Base-by-base conservation (phyloP, 2,113 vertebrate genomes). In the Gymnarchus niloticus region DNA sequence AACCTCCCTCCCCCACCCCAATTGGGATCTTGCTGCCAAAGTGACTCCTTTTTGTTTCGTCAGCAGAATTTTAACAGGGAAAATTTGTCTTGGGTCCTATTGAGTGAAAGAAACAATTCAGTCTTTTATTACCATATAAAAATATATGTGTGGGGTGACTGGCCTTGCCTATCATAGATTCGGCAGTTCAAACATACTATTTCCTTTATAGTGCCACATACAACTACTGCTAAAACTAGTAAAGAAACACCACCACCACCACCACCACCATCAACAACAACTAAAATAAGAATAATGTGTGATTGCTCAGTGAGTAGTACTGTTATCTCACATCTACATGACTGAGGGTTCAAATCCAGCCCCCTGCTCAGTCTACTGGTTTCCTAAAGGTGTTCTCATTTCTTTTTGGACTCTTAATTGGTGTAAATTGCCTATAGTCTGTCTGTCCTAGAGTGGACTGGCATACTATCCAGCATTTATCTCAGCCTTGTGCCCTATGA, bases 41-140 rank as follows among this genome's bases (percentile, higher is more conserved):
- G 59, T 7, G 59, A 65, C 59, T 65, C 51, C 21, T 10, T 56
- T 48, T 25, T 82, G 10, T n/a, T 46, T 19, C 44, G 1, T 81
- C 78, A 81, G 78, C 78, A 48, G 78, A 81, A 54, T 51, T 81
- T 82, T 56, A 56, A 37, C 51, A 81, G 44, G 9, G 80, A 28
- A 52, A 21, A 33, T 82, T 82, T 54, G n/a, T 56, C 28, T 81
- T 28, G 28, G 28, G 49, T 54, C 80, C 80, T 54, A 49, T 51
- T 81, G 48, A 81, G 28, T 54, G 46, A 52, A 81, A 52, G 51
- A 46, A 52, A 33, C 80, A 81, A 51, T 52, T 21, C 49, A 19
- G 48, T 33, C 17, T 81, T 56, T 56, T 51, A 52, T 33, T 52
- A 25, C n/a, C 28, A 48, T 33, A 52, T n/a, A 54, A 10, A 37